Evolutionary conservation across 1,140 invertebrate species (phyloP).

Genomic region (Drosophila nannoptera): DNA sequence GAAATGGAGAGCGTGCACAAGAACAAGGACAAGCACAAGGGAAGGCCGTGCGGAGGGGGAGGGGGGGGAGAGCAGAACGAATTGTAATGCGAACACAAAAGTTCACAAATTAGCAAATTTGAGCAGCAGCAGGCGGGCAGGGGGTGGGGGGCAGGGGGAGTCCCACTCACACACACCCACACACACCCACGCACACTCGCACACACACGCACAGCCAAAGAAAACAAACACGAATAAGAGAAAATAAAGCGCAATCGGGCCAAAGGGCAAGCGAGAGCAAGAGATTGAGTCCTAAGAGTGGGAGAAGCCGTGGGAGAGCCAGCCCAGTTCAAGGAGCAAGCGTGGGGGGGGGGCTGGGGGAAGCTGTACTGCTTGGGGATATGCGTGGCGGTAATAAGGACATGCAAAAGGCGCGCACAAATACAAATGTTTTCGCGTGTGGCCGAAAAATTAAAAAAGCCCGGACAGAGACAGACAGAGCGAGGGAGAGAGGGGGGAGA

Average conservation of each 20-base stretch:
- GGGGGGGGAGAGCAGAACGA: conserved; percentile 16
- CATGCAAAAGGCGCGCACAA: conserved; percentile 51
- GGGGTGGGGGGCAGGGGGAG: neutral
- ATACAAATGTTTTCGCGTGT: conserved; percentile 70
- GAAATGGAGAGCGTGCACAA: neutral
- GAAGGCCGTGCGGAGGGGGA: neutral
- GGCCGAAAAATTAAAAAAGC: conserved; percentile 23
- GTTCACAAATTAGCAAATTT: conserved; percentile 77
- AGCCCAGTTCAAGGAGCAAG: neutral
- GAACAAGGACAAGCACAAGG: too few species aligned
- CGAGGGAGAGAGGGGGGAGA: neutral
- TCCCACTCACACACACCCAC: conserved; percentile 45
- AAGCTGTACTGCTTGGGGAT: too few species aligned
- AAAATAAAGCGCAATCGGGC: neutral
- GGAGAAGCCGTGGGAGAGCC: neutral
- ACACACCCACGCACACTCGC: too few species aligned
- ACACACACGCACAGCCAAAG: too few species aligned
- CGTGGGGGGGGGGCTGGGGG: neutral
- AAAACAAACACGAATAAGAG: conserved; percentile 6
- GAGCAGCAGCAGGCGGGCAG: conserved; percentile 53
- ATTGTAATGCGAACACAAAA: conserved; percentile 74
- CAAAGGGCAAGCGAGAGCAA: neutral
- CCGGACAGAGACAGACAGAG: neutral
- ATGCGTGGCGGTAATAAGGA: conserved; percentile 21
- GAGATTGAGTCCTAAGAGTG: neutral